Percentiles rank a stretch among this genome's conserved stretches.
Evolutionary conservation across 2,797 vertebrate genomes (phyloP).

Genomic region (Anguilla megastoma): DNA sequence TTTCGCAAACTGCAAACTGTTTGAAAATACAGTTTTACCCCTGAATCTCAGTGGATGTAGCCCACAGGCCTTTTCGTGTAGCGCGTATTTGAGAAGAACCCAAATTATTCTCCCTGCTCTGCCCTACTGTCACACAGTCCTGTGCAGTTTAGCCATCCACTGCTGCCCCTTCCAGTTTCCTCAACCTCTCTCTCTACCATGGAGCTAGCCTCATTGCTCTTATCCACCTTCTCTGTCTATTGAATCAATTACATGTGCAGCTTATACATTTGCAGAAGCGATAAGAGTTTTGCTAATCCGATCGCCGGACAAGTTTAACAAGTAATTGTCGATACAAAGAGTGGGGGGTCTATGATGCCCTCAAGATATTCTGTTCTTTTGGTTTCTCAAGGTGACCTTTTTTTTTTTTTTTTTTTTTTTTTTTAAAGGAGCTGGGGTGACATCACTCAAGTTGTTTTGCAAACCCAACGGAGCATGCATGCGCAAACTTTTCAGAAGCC

Average conservation of each 20-base stretch:
- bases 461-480: conserved; percentile 5
- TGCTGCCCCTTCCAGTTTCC: conserved; percentile 7
- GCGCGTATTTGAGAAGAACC: background rate
- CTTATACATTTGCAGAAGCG: conserved; percentile 21
- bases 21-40: conserved; percentile 20
- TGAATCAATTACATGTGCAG: conserved; percentile 25
- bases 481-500: background rate
- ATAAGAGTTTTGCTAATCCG: conserved; percentile 36
- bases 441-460: conserved; percentile 2
- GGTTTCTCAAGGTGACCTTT: conserved; percentile 26
- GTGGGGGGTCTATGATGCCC: conserved; percentile 28
- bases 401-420: background rate
- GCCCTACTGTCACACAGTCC: conserved; percentile 3
- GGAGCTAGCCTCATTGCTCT: background rate
- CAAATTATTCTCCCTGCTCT: conserved; percentile 7
- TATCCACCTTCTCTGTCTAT: background rate
- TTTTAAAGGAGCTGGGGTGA: conserved; percentile 15
- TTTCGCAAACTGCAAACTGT: background rate
- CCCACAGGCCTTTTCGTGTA: conserved; percentile 15
- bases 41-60: conserved; percentile 13
- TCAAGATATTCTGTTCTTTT: conserved; percentile 32
- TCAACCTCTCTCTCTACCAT: background rate
- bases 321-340: conserved; percentile 4
- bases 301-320: conserved; percentile 20
- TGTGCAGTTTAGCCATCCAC: conserved; percentile 1